A percentile compares a stretch with the other conserved stretches of the same genome.
These are phyloP conservation scores for Miichthys miiuy DNA, from an alignment of 2,797 vertebrate genomes.

Conservation along the genomic window DNA sequence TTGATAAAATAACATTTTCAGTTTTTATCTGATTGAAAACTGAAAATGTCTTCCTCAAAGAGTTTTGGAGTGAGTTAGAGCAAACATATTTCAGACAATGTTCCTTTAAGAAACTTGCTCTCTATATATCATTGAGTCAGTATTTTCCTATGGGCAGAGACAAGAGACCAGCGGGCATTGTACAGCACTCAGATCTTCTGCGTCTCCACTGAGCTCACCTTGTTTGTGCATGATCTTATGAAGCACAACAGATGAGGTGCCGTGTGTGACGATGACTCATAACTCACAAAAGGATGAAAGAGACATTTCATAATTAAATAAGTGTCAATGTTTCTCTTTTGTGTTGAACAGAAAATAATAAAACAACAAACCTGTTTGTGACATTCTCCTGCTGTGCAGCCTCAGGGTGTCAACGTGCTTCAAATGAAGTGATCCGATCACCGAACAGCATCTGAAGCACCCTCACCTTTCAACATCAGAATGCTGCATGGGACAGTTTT, in stretches of 20 bases:
- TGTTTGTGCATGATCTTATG: neutral
- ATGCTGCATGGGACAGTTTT: neutral
- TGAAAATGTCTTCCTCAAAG: too few species aligned
- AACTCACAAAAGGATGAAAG: neutral
- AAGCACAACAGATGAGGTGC: too few species aligned
- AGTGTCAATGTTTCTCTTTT: neutral
- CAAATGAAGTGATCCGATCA: neutral
- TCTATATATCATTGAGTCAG: neutral
- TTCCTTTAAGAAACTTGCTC: too few species aligned
- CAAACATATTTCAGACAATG: too few species aligned
- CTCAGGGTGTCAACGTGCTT: slow-evolving; percentile 1
- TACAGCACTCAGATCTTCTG: neutral
- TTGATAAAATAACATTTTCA: too few species aligned
- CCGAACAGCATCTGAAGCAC: neutral
- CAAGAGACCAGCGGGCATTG: neutral
- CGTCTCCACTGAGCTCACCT: neutral
- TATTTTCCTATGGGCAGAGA: neutral
- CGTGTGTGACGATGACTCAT: neutral
- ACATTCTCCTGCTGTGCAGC: neutral
- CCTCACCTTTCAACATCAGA: neutral
- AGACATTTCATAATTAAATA: neutral
- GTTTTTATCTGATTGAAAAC: too few species aligned
- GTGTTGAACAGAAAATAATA: neutral
- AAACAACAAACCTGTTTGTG: too few species aligned
- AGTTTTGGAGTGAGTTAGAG: too few species aligned